A percentile compares a stretch with the other conserved stretches of the same genome.
These are phyloP conservation scores for Lasioglossum baleicum DNA, from an alignment of 1,140 invertebrate species.

Conservation along the genomic window DNA sequence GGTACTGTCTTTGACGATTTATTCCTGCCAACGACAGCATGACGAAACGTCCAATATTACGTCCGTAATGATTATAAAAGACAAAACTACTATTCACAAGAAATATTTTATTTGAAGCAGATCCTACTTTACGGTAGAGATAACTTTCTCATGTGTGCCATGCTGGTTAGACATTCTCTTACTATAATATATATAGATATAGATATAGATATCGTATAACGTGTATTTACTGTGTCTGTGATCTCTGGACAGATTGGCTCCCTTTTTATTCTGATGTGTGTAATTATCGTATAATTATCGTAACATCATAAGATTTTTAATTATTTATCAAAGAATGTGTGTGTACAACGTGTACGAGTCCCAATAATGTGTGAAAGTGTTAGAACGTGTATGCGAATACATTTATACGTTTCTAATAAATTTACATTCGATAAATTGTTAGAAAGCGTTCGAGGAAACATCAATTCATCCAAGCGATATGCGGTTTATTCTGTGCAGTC, in stretches of 20 bases:
- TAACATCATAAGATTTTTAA: constrained; percentile 33
- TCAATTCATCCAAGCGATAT: constrained; percentile 68
- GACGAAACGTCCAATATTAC: constrained; percentile 36
- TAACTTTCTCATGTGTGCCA: constrained; percentile 28
- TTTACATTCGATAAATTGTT: constrained; percentile 40
- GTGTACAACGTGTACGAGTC: constrained; percentile 2
- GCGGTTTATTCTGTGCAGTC: constrained; percentile 29
- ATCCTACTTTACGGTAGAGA: constrained; percentile 7
- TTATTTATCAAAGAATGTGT: constrained; percentile 49
- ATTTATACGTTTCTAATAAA: constrained; percentile 68
- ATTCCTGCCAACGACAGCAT: constrained; percentile 46
- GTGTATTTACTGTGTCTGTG: constrained; percentile 43
- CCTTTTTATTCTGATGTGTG: constrained; percentile 22
- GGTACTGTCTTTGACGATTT: constrained; percentile 6
- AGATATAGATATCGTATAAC: constrained; percentile 23
- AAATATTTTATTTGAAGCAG: constrained; percentile 49
- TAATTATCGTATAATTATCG: constrained; percentile 22
- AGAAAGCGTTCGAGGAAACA: constrained; percentile 2
- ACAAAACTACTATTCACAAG: constrained; percentile 44
- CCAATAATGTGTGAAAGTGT: constrained; percentile 15
- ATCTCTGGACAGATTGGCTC: constrained; percentile 42
- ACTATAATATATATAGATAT: constrained; percentile 3
- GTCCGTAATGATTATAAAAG: constrained; percentile 20
- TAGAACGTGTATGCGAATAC: constrained; percentile 38
- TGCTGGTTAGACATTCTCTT: constrained; percentile 28